phyloP scores from a whole-genome alignment of 2,888 invertebrate species.

The Ichneumoninae sp. region DNA sequence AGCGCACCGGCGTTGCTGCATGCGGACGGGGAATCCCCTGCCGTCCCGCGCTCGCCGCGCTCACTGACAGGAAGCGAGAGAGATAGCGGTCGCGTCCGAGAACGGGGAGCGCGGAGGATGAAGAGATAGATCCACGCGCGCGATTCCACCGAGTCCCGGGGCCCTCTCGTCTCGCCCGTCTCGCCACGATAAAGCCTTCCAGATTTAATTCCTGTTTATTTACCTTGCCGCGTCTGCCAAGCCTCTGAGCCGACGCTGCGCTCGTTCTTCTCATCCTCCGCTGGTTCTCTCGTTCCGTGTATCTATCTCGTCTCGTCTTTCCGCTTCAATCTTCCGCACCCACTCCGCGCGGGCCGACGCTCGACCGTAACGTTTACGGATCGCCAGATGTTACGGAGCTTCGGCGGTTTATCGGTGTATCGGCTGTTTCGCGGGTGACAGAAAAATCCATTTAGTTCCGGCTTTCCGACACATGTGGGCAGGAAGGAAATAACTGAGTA shows the following conservation, averaged over 20 bases:
- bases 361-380: constrained; percentile 79
- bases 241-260: constrained; percentile 68
- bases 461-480: not conserved
- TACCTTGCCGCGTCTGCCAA: constrained; percentile 77
- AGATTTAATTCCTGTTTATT: constrained; percentile 84
- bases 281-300: constrained; percentile 59
- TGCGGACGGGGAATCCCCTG: constrained; percentile 39
- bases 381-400: constrained; percentile 82
- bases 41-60: constrained; percentile 16
- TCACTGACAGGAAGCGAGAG: constrained; percentile 51
- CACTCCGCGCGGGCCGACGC: constrained; percentile 46
- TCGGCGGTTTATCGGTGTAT: constrained; percentile 17
- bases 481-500: constrained; percentile 2
- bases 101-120: constrained; percentile 9
- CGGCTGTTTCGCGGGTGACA: constrained; percentile 72
- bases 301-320: constrained; percentile 67
- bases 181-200: constrained; percentile 78
- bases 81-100: constrained; percentile 42
- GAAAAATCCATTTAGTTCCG: constrained; percentile 74
- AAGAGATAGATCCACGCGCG: constrained; percentile 60
- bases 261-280: constrained; percentile 66
- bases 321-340: constrained; percentile 18
- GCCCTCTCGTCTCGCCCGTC: constrained; percentile 55
- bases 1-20: constrained; percentile 63
- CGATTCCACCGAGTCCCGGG: constrained; percentile 42